phyloP scores from a whole-genome alignment of 2,888 invertebrate species.

The Mactromeris polynyma region DNA sequence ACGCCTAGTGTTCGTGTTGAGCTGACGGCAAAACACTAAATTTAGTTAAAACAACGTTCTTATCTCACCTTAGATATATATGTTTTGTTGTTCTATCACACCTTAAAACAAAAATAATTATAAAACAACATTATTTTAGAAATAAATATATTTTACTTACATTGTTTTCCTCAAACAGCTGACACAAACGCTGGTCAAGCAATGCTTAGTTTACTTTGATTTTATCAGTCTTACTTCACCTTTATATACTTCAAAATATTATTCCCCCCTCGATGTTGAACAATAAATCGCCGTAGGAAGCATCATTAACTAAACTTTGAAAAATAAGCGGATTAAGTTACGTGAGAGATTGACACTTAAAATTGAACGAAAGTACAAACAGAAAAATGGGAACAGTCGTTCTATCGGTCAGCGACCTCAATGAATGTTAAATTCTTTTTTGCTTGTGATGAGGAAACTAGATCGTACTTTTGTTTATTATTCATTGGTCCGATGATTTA shows the following conservation, averaged over 20 bases:
- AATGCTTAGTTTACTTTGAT: not conserved
- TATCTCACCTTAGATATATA: not conserved
- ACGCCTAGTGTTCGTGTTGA: not conserved
- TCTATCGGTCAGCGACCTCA: slow-evolving; percentile 14
- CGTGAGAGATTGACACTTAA: slow-evolving; percentile 12
- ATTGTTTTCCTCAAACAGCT: not conserved
- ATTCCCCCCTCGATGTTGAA: not conserved
- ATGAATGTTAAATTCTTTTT: not conserved
- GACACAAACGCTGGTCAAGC: not conserved
- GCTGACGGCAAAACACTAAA: not conserved
- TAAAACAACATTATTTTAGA: not conserved
- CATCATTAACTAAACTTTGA: not conserved
- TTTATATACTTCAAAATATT: not conserved
- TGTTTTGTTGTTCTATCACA: not conserved
- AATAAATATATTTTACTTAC: not conserved
- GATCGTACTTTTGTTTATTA: not conserved
- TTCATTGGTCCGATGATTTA: not conserved
- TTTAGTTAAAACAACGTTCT: not conserved
- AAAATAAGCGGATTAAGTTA: not conserved
- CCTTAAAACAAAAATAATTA: not conserved
- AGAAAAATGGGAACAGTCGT: slow-evolving; percentile 2
- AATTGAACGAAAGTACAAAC: slow-evolving; percentile 11
- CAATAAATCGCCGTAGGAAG: not conserved
- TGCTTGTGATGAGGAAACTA: not conserved
- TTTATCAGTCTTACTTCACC: not conserved